Percentiles rank a stretch among this genome's conserved stretches.
phyloP scores from a whole-genome alignment of 1,140 invertebrate species.

The Orchesella cincta region DNA sequence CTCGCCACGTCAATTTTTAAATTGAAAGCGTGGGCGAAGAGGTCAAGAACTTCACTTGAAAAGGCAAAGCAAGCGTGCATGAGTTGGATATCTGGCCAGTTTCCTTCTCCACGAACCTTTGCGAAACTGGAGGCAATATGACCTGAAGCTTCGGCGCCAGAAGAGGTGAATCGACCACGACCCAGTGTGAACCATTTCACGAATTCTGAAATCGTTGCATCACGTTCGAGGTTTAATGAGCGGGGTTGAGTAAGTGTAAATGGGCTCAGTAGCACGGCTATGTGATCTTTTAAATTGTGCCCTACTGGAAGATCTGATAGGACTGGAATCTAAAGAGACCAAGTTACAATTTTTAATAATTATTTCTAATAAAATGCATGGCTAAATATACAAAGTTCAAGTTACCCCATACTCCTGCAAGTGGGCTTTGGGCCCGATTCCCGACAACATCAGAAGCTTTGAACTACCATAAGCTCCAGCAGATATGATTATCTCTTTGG shows the following conservation, averaged over 20 bases:
- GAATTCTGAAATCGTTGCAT: background rate
- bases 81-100: conserved; percentile 53
- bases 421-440: conserved; percentile 56
- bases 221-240: background rate
- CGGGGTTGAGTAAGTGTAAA: conserved; percentile 12
- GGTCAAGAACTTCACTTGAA: background rate
- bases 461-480: conserved; percentile 52
- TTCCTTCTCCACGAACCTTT: conserved; percentile 36
- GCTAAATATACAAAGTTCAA: too few species aligned
- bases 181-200: conserved; percentile 35
- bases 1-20: conserved; percentile 21
- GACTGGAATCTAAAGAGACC: background rate
- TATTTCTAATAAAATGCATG: too few species aligned
- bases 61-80: conserved; percentile 5
- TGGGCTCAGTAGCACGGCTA: background rate
- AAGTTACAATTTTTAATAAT: too few species aligned
- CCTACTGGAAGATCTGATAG: background rate
- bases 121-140: conserved; percentile 20
- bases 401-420: too few species aligned
- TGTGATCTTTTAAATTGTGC: conserved; percentile 31
- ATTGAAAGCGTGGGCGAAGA: background rate
- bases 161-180: conserved; percentile 33
- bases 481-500: conserved; percentile 52
- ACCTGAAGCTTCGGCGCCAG: conserved; percentile 27
- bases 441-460: conserved; percentile 57